Conservation (phyloP, 2,888 invertebrate species). For the Ditula angustiorana region DNA sequence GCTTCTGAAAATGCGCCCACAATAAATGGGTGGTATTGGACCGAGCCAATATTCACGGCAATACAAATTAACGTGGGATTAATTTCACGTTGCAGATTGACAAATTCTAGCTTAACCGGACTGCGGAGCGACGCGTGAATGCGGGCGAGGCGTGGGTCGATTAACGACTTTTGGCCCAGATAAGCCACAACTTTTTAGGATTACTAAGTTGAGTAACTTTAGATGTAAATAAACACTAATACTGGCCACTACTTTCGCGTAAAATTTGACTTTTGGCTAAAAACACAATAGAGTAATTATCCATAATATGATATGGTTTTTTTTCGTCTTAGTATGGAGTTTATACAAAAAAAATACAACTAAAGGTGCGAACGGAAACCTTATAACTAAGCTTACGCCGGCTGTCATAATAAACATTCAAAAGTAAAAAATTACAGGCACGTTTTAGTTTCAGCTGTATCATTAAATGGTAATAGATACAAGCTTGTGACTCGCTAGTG, state of each 20-base stretch:
- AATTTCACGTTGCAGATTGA: constrained; percentile 55
- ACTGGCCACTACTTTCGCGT: no score
- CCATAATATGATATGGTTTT: no score
- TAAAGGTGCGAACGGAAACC: no score
- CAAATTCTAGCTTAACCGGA: constrained; percentile 56
- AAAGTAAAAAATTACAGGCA: no score
- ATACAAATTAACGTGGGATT: constrained; percentile 50
- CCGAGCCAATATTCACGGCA: constrained; percentile 37
- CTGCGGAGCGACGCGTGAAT: constrained; percentile 50
- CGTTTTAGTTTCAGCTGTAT: no score
- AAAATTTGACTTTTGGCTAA: no score
- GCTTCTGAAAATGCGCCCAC: neutral
- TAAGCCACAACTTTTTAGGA: neutral
- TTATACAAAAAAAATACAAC: no score
- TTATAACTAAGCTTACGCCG: no score
- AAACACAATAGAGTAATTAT: no score
- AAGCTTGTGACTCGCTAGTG: no score
- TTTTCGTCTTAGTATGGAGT: neutral
- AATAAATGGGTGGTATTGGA: constrained; percentile 4
- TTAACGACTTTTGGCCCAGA: constrained; percentile 47
- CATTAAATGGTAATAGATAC: no score
- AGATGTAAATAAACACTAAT: neutral
- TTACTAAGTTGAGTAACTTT: neutral
- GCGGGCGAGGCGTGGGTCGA: constrained; percentile 49
- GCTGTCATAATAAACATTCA: no score